Conservation (phyloP, 2,888 invertebrate species). For the Alcis repandata region DNA sequence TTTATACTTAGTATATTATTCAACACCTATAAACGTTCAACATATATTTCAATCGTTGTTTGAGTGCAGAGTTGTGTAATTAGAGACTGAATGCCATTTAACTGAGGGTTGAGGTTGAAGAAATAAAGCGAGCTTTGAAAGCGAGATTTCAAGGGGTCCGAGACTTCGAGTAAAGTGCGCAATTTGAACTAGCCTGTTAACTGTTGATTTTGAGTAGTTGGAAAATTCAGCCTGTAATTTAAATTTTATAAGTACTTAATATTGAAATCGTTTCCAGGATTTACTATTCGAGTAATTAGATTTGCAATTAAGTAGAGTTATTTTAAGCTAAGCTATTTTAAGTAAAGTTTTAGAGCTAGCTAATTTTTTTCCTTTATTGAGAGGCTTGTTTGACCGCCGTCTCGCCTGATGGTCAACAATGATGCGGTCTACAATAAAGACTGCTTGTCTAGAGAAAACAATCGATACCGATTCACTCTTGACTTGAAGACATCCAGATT, state of each 20-base stretch:
- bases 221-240: not conserved
- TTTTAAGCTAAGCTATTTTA: no score
- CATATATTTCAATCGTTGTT: no score
- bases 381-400: no score
- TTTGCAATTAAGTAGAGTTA: no score
- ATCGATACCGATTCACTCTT: no score
- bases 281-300: no score
- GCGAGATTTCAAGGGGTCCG: not conserved
- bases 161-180: not conserved
- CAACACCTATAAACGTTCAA: not conserved
- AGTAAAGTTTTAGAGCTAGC: no score
- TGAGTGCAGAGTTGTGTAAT: not conserved
- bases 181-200: not conserved
- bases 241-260: not conserved
- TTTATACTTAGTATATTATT: not conserved
- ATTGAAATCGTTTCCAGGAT: not conserved
- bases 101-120: not conserved
- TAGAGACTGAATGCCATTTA: not conserved
- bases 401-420: no score
- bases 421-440: no score
- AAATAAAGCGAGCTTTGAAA: not conserved
- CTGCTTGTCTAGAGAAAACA: no score
- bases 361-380: no score
- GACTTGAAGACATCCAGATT: no score
- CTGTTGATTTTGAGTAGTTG: slow-evolving; percentile 1